Evolutionary conservation across 2,888 invertebrate genomes (phyloP), one percentile per base, ranked within the genome.

Genomic region (Ecliptopera silaceata): DNA sequence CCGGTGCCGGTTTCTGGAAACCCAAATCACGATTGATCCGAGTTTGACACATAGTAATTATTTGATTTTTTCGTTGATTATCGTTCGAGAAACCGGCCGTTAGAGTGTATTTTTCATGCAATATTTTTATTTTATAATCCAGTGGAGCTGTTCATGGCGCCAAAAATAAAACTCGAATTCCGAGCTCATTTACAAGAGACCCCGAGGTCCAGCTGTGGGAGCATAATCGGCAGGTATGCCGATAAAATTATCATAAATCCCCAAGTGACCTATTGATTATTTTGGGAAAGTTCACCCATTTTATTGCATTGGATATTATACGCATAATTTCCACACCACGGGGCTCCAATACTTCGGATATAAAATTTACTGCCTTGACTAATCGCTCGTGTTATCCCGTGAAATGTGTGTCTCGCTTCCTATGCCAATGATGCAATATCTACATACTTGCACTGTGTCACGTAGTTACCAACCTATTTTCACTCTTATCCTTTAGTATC

Each of bases 291-390:
- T 20, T 47, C 22, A 42, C 49, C 34, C 31, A 31, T 45, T 49
- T 54, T 42, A 58, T 59, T 46, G 45, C 54, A 34, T 36, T 26
- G 31, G 44, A 34, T 43, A 52, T 52, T 50, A 59, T 54, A 34
- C 50, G 34, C 36, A 45, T 42, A 39, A 51, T 54, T 72, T 66
- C 62, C 64, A 56, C 63, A 48, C 60, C 61, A 63, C 68, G 75
- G 64, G 64, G 53, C 72, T 66, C 70, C 74, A 74, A 78, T 76
- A 71, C 65, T 62, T 70, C 65, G 78, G 75, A 70, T 78, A 75
- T 79, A 75, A 77, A 77, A 75, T 79, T 78, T 78, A 82, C 75
- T 66, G 66, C 76, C 74, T 65, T 66, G 63, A 70, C 80, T 73
- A 82, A 84, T 82, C 76, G 73, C 69, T 65, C 66, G 64, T 61